Conservation (phyloP, 2,797 vertebrate genomes). For the Galagoides demidoff region DNA sequence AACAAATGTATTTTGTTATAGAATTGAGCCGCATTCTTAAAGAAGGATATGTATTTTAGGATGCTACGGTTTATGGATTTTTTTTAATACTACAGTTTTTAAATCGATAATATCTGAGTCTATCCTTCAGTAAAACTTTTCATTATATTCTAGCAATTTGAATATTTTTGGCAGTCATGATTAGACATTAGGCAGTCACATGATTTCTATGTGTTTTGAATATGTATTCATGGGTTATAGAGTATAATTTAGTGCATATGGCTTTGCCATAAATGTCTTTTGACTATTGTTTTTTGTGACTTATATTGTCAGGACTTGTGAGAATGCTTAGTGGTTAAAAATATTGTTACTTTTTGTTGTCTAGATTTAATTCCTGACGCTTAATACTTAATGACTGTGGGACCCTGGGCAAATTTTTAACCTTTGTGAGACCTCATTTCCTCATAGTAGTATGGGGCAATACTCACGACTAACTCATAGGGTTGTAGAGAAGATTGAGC, state of each 20-base stretch:
- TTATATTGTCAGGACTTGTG: not conserved
- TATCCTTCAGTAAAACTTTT: not conserved
- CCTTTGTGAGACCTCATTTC: not conserved
- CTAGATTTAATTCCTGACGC: not conserved
- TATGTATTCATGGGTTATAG: not conserved
- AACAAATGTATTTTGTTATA: not conserved
- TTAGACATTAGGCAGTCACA: not conserved
- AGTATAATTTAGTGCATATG: not conserved
- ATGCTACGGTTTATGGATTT: not conserved
- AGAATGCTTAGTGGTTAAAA: not conserved
- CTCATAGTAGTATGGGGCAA: not conserved
- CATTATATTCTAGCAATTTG: not conserved
- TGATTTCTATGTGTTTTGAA: not conserved
- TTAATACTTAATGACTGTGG: not conserved
- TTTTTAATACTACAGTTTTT: not conserved
- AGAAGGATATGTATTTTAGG: not conserved
- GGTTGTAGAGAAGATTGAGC: not conserved
- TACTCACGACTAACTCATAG: not conserved
- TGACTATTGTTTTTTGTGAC: not conserved
- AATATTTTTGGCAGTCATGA: not conserved
- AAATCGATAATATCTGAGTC: not conserved
- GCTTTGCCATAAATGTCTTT: not conserved
- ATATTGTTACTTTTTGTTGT: not conserved
- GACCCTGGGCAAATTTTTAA: not conserved
- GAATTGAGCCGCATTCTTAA: not conserved